Conservation (phyloP, 2,888 invertebrate species). For the Polydrusus cervinus region DNA sequence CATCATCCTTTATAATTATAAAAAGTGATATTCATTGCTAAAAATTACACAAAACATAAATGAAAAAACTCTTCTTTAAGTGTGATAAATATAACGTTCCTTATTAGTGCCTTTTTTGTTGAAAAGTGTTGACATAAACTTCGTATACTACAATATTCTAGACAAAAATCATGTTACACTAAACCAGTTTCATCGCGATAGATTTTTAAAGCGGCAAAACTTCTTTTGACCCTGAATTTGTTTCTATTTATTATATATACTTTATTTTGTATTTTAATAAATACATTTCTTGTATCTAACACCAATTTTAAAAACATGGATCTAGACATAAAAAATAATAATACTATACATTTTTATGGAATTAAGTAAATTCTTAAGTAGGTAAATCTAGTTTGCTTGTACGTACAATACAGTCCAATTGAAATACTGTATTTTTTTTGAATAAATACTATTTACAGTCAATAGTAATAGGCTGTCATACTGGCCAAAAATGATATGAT, state of each 20-base stretch:
- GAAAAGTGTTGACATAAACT: conserved; percentile 46
- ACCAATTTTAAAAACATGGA: conserved; percentile 65
- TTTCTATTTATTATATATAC: conserved; percentile 51
- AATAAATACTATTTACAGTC: conserved; percentile 68
- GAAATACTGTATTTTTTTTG: conserved; percentile 52
- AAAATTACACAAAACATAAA: no score
- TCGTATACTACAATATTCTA: conserved; percentile 55
- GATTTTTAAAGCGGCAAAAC: conserved; percentile 43
- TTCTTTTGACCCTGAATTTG: conserved; percentile 51
- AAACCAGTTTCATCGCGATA: conserved; percentile 49
- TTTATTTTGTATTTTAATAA: conserved; percentile 36
- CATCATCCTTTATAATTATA: no score
- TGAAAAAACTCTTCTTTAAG: no score
- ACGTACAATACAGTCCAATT: conserved; percentile 33
- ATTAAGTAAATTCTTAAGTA: conserved; percentile 53
- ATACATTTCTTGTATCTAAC: conserved; percentile 59
- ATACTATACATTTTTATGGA: conserved; percentile 56
- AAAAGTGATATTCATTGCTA: no score
- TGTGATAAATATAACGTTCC: conserved; percentile 8
- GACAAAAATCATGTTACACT: conserved; percentile 52
- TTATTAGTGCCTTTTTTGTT: conserved; percentile 9
- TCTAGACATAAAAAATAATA: conserved; percentile 56
- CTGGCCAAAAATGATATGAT: conserved; percentile 65
- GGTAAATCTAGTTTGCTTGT: conserved; percentile 11
- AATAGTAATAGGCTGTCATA: conserved; percentile 62